Conservation (phyloP, 2,113 vertebrate genomes). For the Zingel zingel region DNA sequence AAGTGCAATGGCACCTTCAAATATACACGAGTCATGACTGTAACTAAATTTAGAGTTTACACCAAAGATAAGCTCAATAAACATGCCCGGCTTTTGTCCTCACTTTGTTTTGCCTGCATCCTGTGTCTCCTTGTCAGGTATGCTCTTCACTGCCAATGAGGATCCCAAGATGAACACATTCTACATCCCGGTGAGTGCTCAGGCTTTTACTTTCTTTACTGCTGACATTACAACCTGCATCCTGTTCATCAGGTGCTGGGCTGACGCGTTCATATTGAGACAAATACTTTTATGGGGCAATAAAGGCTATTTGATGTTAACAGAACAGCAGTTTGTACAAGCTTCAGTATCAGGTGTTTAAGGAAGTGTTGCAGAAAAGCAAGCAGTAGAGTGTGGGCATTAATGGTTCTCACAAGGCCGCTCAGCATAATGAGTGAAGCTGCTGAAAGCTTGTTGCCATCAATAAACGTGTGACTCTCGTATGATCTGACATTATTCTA, state of each 20-base stretch:
- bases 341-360: not conserved
- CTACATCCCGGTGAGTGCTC: conserved; percentile 94
- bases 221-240: not conserved
- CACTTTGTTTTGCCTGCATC: not conserved
- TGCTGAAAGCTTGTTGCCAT: not conserved
- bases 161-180: conserved; percentile 98
- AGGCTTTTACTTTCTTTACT: not conserved
- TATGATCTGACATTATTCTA: not conserved
- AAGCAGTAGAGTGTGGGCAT: not conserved
- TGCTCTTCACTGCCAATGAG: conserved; percentile 98
- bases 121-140: conserved; percentile 85
- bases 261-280: not conserved
- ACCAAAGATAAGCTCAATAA: conserved; percentile 2
- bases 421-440: not conserved
- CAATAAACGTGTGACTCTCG: conserved; percentile 2
- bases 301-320: not conserved
- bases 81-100: not conserved
- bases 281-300: not conserved
- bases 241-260: not conserved
- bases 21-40: not conserved
- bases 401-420: not conserved
- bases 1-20: not conserved
- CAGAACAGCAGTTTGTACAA: not conserved
- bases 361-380: not conserved
- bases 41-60: not conserved